These are phyloP conservation scores for Acanthosepion lycidas DNA, from an alignment of 2,888 invertebrate species.

Conservation along the genomic window DNA sequence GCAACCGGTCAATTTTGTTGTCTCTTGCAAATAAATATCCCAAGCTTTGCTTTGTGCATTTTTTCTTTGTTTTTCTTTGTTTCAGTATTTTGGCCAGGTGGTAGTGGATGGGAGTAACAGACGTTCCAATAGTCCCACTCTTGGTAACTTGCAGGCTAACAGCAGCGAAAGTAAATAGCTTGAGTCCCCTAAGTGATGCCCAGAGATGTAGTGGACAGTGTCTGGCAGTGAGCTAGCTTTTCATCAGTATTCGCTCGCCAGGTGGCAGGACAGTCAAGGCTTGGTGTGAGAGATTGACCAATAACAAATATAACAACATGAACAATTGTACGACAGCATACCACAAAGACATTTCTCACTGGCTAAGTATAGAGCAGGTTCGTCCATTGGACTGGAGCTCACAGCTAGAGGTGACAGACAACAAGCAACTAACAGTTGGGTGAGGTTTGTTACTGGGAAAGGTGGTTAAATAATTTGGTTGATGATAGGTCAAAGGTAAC, in stretches of 20 bases:
- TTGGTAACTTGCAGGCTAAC: conserved; percentile 11
- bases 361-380: neutral
- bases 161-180: neutral
- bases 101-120: neutral
- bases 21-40: neutral
- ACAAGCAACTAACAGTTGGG: neutral
- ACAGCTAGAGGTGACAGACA: neutral
- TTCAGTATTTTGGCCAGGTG: neutral
- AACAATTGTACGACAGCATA: neutral
- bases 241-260: neutral
- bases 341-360: conserved; percentile 8
- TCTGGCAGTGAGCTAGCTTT: neutral
- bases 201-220: conserved; percentile 37
- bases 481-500: conserved; percentile 1
- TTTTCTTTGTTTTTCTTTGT: neutral
- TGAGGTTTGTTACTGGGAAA: neutral
- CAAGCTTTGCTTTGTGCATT: neutral
- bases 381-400: neutral
- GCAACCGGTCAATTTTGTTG: neutral
- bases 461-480: neutral
- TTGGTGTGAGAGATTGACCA: neutral
- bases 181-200: conserved; percentile 34
- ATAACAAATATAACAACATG: neutral
- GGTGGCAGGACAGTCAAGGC: conserved; percentile 4
- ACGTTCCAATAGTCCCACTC: neutral